phyloP scores from a whole-genome alignment of 2,888 invertebrate genomes.

The Drosophila sordidapex region DNA sequence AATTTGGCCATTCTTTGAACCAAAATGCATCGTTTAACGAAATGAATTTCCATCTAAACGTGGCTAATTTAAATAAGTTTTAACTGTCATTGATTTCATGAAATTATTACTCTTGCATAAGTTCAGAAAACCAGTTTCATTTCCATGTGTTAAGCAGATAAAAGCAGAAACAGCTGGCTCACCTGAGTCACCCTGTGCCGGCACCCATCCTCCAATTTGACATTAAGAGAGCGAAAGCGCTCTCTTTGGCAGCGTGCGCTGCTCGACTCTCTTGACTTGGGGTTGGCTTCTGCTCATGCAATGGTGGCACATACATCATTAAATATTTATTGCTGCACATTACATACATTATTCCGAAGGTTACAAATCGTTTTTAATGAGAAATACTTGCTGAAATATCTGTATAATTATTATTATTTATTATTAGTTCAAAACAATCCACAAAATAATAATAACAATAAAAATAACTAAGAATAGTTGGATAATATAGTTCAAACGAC shows the following conservation, averaged over 20 bases:
- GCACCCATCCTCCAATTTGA: not conserved
- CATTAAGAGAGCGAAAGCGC: constrained; percentile 33
- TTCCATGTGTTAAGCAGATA: not conserved
- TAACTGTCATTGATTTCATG: not conserved
- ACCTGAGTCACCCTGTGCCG: constrained; percentile 47
- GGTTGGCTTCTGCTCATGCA: constrained; percentile 12
- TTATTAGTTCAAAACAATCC: not conserved
- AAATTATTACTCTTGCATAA: too few species aligned
- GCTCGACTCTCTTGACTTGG: constrained; percentile 37
- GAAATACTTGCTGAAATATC: not conserved
- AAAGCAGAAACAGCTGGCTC: constrained; percentile 5
- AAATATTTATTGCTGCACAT: too few species aligned
- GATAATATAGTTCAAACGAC: not conserved
- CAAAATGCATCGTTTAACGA: not conserved
- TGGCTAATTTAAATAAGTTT: not conserved
- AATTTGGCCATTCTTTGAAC: not conserved
- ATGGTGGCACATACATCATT: not conserved
- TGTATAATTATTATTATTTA: too few species aligned
- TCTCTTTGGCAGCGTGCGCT: constrained; percentile 35
- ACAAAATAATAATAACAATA: too few species aligned
- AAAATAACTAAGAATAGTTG: not conserved
- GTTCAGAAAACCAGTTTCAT: not conserved
- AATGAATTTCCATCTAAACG: not conserved
- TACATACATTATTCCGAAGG: not conserved
- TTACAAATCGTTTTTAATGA: not conserved